Percentiles rank a stretch among this genome's conserved stretches.
These are phyloP conservation scores for Centropus bengalensis DNA, from an alignment of 2,113 vertebrate species.

Conservation along the genomic window DNA sequence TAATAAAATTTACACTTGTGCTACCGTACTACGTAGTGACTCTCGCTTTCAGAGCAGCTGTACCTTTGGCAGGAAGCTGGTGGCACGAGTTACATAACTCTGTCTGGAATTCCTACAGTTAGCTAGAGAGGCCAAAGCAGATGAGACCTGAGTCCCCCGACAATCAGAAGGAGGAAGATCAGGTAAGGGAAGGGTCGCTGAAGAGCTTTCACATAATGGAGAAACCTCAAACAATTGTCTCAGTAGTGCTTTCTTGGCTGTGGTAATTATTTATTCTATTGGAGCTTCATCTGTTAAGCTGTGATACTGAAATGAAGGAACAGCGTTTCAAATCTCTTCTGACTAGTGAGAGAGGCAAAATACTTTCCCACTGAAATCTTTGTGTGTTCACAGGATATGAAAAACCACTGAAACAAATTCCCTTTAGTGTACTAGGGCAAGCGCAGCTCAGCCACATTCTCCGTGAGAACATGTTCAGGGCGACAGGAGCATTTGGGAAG, in stretches of 20 bases:
- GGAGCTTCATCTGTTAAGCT: neutral
- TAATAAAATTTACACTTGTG: neutral
- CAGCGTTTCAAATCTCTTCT: neutral
- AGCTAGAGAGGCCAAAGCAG: neutral
- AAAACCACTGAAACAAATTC: neutral
- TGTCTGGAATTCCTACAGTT: neutral
- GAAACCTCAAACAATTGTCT: neutral
- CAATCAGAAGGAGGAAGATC: neutral
- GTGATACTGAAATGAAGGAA: neutral
- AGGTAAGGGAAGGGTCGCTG: neutral
- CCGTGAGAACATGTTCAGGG: neutral
- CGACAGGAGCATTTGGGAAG: neutral
- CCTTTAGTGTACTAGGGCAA: neutral
- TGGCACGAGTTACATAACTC: neutral
- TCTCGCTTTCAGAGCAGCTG: neutral
- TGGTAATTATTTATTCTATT: neutral
- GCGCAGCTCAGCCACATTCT: neutral
- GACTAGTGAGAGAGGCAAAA: neutral
- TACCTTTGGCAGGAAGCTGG: neutral
- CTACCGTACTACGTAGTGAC: fast-evolving
- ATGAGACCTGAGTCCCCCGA: neutral
- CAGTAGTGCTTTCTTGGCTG: neutral
- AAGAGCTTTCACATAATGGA: neutral
- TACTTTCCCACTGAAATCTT: neutral
- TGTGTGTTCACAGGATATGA: neutral